Conservation (phyloP, 92 coral and sea anemone species). For the Zoanthus solanderi region DNA sequence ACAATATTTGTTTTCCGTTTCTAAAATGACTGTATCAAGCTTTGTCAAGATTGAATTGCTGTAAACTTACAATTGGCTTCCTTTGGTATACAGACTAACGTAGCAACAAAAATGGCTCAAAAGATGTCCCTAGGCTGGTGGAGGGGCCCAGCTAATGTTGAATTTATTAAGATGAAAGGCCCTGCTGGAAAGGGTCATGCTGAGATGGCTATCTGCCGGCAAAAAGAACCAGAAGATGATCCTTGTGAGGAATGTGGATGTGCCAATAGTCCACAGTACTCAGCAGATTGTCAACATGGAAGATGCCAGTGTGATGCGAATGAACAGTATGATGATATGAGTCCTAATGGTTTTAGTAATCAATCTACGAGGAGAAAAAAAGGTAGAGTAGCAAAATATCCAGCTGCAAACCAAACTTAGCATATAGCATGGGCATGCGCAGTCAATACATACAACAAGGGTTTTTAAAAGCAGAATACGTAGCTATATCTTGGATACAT, state of each 20-base stretch:
- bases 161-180: constrained; percentile 92
- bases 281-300: not conserved
- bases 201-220: constrained; percentile 89
- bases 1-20: too few relatives aligned
- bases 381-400: not conserved
- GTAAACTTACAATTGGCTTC: not conserved
- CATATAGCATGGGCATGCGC: too few relatives aligned
- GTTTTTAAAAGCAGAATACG: too few relatives aligned
- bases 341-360: constrained; percentile 3
- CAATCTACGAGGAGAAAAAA: constrained; percentile 35
- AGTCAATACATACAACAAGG: too few relatives aligned
- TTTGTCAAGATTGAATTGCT: not conserved
- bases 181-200: constrained; percentile 94
- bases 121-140: constrained; percentile 94
- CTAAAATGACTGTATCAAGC: too few relatives aligned
- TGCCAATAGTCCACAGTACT: not conserved
- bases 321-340: not conserved
- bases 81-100: constrained; percentile 69
- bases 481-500: too few relatives aligned
- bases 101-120: constrained; percentile 89
- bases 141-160: constrained; percentile 84
- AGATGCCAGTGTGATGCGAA: constrained; percentile 28
- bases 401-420: too few relatives aligned
- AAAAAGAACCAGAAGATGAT: constrained; percentile 49
- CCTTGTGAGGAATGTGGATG: constrained; percentile 21